Base-by-base conservation (phyloP, 2,113 vertebrate genomes). In the Circaetus gallicus region DNA sequence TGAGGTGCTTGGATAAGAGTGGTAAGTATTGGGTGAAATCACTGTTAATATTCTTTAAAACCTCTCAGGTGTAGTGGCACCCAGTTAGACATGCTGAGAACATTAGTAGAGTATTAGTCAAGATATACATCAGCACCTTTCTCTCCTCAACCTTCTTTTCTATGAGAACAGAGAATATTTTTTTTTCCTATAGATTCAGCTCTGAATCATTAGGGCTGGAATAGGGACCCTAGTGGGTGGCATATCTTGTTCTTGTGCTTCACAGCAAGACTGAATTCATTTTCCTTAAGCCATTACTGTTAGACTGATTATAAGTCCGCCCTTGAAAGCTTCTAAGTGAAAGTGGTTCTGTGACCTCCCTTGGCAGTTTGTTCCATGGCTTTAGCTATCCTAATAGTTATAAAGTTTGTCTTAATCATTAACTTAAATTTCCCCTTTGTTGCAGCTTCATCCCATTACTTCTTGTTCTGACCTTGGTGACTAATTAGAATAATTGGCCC, bases 381-480 rank as follows among this genome's bases (percentile, higher is more conserved):
- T 97, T 24, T 93, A 96, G 79, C 94, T 95, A 65, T 94, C 92
- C 84, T 97, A 95, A 93, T 95, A 97, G 92, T 97, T 97, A 96
- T 86, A 94, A 97, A 96, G 89, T 97, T 97, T 97, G 72, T 94
- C 96, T 97, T 97, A 96, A 97, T 95, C 89, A 95, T 98, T 97
- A 96, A 96, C 84, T 97, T 95, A 96, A 96, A 97, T 98, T 94
- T 98, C 58, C 69, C 86, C 84, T 97, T 96, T 97, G 96, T 96
- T 97, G 58, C 61, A 82, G 52, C 90, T 72, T 95, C 94, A 71
- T 94, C 72, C 79, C 92, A 78, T 94, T 96, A 91, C 69, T 96
- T 95, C 80, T 92, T 85, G 42, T 94, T 94, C 89, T 97, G 94
- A 96, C 95, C 93, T 97, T 97, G 92, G 62, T 95, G 86, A 89